A percentile compares a stretch with the other conserved stretches of the same genome.
Conservation (phyloP, 2,888 invertebrate species). For the Fragum sueziense region DNA sequence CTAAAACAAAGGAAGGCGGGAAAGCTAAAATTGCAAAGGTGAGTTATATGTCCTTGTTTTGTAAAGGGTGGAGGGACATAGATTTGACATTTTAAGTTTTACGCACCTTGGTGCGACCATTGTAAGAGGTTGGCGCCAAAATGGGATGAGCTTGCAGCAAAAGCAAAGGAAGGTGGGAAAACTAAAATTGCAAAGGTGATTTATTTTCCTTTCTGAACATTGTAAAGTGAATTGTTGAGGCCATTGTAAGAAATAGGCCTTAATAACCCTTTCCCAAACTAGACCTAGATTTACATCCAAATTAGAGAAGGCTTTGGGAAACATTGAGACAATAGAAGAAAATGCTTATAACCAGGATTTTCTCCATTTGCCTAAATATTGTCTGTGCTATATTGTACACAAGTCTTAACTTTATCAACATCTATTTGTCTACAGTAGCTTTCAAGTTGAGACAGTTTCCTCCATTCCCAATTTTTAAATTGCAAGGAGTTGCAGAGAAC, state of each 20-base stretch:
- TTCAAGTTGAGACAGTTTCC: too few species aligned
- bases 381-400: too few species aligned
- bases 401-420: too few species aligned
- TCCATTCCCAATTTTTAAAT: too few species aligned
- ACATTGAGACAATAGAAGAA: neutral
- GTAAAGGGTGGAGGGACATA: constrained; percentile 85
- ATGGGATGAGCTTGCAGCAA: constrained; percentile 92
- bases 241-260: too few species aligned
- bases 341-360: neutral
- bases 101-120: constrained; percentile 95
- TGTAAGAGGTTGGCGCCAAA: constrained; percentile 92
- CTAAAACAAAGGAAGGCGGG: constrained; percentile 87
- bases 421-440: too few species aligned
- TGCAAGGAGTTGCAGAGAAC: too few species aligned
- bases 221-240: too few species aligned
- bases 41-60: neutral
- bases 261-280: too few species aligned
- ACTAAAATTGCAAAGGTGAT: constrained; percentile 88
- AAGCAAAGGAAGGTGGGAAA: constrained; percentile 86
- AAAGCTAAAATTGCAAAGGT: constrained; percentile 89
- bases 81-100: constrained; percentile 92
- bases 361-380: neutral
- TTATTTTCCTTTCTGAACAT: neutral
- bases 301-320: too few species aligned
- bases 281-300: too few species aligned